A percentile compares a stretch with the other conserved stretches of the same genome.
These are phyloP conservation scores for Drosophila subpulchrella DNA, from an alignment of 1,140 invertebrate species.

Conservation along the genomic window DNA sequence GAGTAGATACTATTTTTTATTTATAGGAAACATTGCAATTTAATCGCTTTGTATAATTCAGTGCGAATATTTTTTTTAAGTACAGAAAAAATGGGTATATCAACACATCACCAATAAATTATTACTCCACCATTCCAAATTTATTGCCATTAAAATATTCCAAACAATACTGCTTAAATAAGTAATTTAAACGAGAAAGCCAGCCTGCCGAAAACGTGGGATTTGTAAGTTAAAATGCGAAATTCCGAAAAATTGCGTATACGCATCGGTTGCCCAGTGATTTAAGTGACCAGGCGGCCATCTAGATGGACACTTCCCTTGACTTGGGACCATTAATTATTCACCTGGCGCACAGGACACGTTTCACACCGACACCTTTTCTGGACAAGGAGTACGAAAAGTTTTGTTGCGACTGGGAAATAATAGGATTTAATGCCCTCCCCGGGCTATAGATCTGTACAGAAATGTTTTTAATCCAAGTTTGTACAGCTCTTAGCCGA, in stretches of 20 bases:
- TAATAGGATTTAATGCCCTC: slow-evolving; percentile 75
- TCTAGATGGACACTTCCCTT: slow-evolving; percentile 8
- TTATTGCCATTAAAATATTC: slow-evolving; percentile 3
- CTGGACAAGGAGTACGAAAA: slow-evolving; percentile 25
- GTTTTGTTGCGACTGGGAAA: slow-evolving; percentile 42
- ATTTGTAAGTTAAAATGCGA: slow-evolving; percentile 9
- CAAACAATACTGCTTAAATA: slow-evolving; percentile 4
- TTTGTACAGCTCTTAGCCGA: slow-evolving; percentile 48
- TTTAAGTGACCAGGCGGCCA: slow-evolving; percentile 23
- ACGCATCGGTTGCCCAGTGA: slow-evolving; percentile 14
- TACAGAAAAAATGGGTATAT: too few relatives aligned
- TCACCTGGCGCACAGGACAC: slow-evolving; percentile 55
- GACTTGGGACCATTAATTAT: slow-evolving; percentile 62
- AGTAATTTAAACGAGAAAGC: slow-evolving; percentile 16
- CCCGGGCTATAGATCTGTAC: slow-evolving; percentile 6
- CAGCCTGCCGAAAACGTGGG: neutral
- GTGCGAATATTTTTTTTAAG: too few relatives aligned
- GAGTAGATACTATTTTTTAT: too few relatives aligned
- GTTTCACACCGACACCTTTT: slow-evolving; percentile 51
- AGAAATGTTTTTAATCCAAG: slow-evolving; percentile 63
- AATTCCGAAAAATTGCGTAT: slow-evolving; percentile 20
- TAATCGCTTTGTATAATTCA: too few relatives aligned
- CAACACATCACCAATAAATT: neutral
- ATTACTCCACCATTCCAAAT: neutral
- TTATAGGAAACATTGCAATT: too few relatives aligned